Conservation (phyloP, 92 coral and sea anemone species). For the Metridium senile region DNA sequence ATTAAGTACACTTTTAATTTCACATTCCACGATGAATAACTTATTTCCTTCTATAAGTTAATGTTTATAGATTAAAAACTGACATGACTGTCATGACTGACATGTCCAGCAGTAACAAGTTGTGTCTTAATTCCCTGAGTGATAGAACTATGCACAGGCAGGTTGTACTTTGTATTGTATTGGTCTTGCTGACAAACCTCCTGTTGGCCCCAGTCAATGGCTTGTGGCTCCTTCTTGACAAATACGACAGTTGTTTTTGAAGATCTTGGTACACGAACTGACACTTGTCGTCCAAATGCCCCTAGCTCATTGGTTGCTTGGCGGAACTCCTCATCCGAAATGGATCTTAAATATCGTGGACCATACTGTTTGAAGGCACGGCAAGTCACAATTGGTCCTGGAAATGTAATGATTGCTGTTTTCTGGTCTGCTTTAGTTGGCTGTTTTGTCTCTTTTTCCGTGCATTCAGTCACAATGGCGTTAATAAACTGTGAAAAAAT, state of each 20-base stretch:
- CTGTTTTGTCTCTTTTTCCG: slow-evolving; percentile 9
- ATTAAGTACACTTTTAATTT: no score
- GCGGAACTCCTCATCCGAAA: not conserved
- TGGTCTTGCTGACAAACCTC: not conserved
- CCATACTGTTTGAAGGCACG: slow-evolving; percentile 10
- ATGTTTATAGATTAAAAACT: no score
- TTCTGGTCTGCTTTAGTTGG: not conserved
- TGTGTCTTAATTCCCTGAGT: not conserved
- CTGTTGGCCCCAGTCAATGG: slow-evolving; percentile 2
- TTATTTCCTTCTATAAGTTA: no score
- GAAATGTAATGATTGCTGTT: not conserved
- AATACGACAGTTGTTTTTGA: not conserved
- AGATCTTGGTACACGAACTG: slow-evolving; percentile 7
- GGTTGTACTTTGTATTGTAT: not conserved
- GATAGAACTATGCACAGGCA: slow-evolving; percentile 5
- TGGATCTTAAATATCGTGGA: slow-evolving; percentile 1
- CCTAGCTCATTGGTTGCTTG: not conserved
- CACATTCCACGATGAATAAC: no score
- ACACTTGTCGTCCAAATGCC: not conserved
- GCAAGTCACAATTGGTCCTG: slow-evolving; percentile 13
- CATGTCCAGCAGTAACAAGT: not conserved
- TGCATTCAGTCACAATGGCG: slow-evolving; percentile 8
- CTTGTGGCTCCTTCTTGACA: slow-evolving; percentile 4
- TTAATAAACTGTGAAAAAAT: slow-evolving; percentile 7
- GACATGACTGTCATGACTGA: no score